These are phyloP conservation scores for Pristionchus maxplancki DNA, from an alignment of 2,888 invertebrate genomes.

Conservation along the genomic window DNA sequence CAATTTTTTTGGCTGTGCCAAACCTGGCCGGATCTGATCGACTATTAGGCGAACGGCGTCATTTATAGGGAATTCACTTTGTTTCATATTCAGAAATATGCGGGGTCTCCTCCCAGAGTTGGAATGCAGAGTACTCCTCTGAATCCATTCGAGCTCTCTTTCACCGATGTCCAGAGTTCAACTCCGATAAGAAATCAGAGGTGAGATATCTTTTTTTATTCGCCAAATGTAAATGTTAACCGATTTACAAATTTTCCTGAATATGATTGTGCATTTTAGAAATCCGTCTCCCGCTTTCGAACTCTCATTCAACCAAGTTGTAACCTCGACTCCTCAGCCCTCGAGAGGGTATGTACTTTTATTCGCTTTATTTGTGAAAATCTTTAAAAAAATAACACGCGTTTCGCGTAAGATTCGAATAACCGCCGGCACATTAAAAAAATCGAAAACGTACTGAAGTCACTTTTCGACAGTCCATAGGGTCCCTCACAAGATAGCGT, in stretches of 20 bases:
- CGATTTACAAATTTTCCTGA: too few relatives aligned
- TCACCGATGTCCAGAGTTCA: conserved; percentile 33
- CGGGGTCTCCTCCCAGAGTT: conserved; percentile 8
- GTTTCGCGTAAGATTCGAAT: too few relatives aligned
- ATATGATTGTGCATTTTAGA: neutral
- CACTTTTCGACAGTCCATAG: too few relatives aligned
- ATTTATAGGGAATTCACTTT: too few relatives aligned
- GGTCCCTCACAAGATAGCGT: too few relatives aligned
- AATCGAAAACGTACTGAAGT: too few relatives aligned
- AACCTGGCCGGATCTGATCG: too few relatives aligned
- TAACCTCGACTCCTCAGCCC: neutral
- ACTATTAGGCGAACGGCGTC: too few relatives aligned
- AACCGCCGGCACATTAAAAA: too few relatives aligned
- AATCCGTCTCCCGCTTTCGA: neutral
- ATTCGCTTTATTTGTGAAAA: too few relatives aligned
- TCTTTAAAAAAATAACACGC: too few relatives aligned
- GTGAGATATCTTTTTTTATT: neutral
- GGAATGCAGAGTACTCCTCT: neutral
- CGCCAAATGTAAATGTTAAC: neutral
- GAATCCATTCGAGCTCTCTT: conserved; percentile 24
- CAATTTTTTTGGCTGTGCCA: too few relatives aligned
- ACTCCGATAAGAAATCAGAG: neutral
- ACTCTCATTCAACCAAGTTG: neutral
- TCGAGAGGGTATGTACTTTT: neutral
- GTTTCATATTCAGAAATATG: conserved; percentile 5